These are phyloP conservation scores for Crambe crambe DNA, from an alignment of 37 sponge, comb jelly and placozoan species.

Conservation along the genomic window DNA sequence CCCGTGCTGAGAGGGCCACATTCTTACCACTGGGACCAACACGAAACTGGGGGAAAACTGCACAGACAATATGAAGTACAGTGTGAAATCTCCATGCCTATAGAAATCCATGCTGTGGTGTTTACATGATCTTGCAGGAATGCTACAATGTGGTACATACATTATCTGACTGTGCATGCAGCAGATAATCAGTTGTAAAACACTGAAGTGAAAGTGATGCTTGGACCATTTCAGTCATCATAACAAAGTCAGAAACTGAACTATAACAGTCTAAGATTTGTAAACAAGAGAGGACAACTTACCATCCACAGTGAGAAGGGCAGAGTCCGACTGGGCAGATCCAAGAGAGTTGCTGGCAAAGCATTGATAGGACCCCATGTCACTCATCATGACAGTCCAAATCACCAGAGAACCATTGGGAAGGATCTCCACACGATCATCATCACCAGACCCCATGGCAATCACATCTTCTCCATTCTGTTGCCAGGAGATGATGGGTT, in stretches of 20 bases:
- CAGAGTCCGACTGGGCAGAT: not conserved
- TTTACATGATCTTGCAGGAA: too few species aligned
- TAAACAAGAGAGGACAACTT: not conserved
- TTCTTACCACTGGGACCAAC: not conserved
- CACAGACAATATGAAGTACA: not conserved
- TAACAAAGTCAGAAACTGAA: too few species aligned
- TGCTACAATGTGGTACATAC: not conserved
- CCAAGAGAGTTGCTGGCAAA: conserved; percentile 18
- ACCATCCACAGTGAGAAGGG: conserved; percentile 18
- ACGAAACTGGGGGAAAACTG: conserved; percentile 15
- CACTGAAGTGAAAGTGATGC: not conserved
- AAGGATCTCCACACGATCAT: not conserved
- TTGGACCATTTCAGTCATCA: too few species aligned
- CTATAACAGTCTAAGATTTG: not conserved
- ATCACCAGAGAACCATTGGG: conserved; percentile 15
- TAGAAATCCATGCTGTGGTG: too few species aligned
- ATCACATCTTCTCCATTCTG: conserved; percentile 10
- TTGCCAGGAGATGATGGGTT: conserved; percentile 52
- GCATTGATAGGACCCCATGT: conserved; percentile 27
- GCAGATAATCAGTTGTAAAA: not conserved
- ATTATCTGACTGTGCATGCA: not conserved
- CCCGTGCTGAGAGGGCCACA: not conserved
- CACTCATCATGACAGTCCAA: not conserved
- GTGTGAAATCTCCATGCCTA: too few species aligned
- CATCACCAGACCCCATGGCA: not conserved